Evolutionary conservation across 2,888 invertebrate species (phyloP).

Genomic region (Schrankia costaestrigalis): DNA sequence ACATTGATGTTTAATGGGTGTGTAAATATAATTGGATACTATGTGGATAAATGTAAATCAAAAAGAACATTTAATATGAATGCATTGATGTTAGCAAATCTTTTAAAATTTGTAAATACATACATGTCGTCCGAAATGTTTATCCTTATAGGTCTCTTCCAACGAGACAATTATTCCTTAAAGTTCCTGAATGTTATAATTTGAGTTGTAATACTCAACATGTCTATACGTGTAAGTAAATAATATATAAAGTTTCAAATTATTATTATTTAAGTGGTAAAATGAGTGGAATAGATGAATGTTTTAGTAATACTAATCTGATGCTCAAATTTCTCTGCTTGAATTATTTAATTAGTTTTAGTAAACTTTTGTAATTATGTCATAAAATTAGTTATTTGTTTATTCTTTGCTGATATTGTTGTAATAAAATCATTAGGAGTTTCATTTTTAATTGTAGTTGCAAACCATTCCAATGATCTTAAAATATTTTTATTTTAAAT

Average conservation of each 20-base stretch:
- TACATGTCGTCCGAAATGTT: too few relatives aligned
- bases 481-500: slow-evolving; percentile 38
- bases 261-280: slow-evolving; percentile 56
- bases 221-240: too few relatives aligned
- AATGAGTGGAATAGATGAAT: slow-evolving; percentile 56
- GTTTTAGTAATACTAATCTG: slow-evolving; percentile 49
- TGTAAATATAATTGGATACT: slow-evolving; percentile 4
- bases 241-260: slow-evolving; percentile 52
- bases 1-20: background rate
- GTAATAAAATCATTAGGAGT: slow-evolving; percentile 47
- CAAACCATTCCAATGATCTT: slow-evolving; percentile 40
- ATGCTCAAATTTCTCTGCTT: slow-evolving; percentile 75
- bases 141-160: too few relatives aligned
- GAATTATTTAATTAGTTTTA: slow-evolving; percentile 49
- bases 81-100: background rate
- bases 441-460: slow-evolving; percentile 53
- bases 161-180: background rate
- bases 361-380: slow-evolving; percentile 49
- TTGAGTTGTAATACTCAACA: background rate
- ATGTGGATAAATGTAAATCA: background rate
- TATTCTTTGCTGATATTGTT: slow-evolving; percentile 57
- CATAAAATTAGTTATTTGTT: slow-evolving; percentile 47
- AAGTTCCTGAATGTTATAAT: slow-evolving; percentile 16
- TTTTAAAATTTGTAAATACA: too few relatives aligned
- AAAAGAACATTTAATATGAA: background rate